Percentiles rank a stretch among this genome's conserved stretches.
Evolutionary conservation across 2,888 invertebrate genomes (phyloP).

Genomic region (Chymomyza caudatula): DNA sequence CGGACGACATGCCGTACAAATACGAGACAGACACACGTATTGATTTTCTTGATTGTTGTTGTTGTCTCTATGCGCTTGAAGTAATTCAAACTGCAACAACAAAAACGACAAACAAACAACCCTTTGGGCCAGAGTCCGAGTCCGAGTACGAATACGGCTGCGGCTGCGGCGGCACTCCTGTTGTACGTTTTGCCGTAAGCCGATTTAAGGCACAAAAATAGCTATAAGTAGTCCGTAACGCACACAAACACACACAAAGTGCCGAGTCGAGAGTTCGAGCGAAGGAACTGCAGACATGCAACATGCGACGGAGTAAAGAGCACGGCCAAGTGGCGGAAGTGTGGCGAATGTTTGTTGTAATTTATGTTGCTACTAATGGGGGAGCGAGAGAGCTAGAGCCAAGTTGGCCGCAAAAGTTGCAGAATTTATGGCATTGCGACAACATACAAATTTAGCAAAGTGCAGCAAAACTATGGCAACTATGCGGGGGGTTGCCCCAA

Average conservation of each 20-base stretch:
- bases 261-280: slow-evolving; percentile 11
- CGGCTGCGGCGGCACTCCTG: background rate
- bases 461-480: slow-evolving; percentile 26
- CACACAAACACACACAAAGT: background rate
- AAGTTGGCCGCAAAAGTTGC: slow-evolving; percentile 60
- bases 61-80: background rate
- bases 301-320: background rate
- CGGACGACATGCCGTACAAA: background rate
- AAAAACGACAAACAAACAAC: slow-evolving; percentile 35
- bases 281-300: slow-evolving; percentile 49
- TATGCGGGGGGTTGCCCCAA: slow-evolving; percentile 28
- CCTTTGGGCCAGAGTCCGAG: slow-evolving; percentile 28
- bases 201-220: slow-evolving; percentile 65
- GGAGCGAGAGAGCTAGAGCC: background rate
- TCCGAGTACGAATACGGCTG: background rate
- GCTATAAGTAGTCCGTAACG: slow-evolving; percentile 39
- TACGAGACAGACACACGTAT: background rate
- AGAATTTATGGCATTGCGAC: slow-evolving; percentile 67
- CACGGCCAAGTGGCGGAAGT: slow-evolving; percentile 47
- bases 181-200: slow-evolving; percentile 52
- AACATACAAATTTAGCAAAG: slow-evolving; percentile 44
- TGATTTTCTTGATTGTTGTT: background rate
- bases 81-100: slow-evolving; percentile 14
- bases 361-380: slow-evolving; percentile 49
- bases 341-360: slow-evolving; percentile 67